Conservation (phyloP, 64 coral and sea anemone species). For the Dendrophyllia cribrosa region DNA sequence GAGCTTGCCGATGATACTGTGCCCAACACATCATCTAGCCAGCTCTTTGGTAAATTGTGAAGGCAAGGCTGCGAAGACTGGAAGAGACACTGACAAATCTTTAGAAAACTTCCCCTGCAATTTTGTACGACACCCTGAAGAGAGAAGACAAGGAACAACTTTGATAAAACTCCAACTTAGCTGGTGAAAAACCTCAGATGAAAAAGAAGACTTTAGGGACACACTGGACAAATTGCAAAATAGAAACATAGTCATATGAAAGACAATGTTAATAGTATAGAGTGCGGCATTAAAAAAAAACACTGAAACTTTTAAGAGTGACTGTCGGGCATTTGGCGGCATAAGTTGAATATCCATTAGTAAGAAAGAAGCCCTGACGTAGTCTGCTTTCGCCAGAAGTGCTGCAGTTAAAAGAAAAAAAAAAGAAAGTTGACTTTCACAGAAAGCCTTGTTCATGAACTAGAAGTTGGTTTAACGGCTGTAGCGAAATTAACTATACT, state of each 20-base stretch:
- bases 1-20: constrained; percentile 49
- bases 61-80: constrained; percentile 51
- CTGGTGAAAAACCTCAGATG: not conserved
- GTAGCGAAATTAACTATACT: no score
- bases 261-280: not conserved
- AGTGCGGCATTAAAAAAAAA: not conserved
- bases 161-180: no score
- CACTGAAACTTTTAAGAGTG: not conserved
- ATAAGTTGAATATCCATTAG: no score
- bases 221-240: not conserved
- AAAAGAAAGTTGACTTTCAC: no score
- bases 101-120: constrained; percentile 71
- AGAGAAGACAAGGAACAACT: not conserved
- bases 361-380: no score
- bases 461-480: no score
- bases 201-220: not conserved
- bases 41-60: constrained; percentile 63
- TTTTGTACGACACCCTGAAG: constrained; percentile 76
- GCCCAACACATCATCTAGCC: constrained; percentile 69
- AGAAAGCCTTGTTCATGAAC: no score
- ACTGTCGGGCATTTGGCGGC: no score
- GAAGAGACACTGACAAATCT: constrained; percentile 59
- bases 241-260: not conserved
- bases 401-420: no score
- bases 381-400: no score